These are phyloP conservation scores for Malthinus seriepunctatus DNA, from an alignment of 2,888 invertebrate species.

Conservation along the genomic window DNA sequence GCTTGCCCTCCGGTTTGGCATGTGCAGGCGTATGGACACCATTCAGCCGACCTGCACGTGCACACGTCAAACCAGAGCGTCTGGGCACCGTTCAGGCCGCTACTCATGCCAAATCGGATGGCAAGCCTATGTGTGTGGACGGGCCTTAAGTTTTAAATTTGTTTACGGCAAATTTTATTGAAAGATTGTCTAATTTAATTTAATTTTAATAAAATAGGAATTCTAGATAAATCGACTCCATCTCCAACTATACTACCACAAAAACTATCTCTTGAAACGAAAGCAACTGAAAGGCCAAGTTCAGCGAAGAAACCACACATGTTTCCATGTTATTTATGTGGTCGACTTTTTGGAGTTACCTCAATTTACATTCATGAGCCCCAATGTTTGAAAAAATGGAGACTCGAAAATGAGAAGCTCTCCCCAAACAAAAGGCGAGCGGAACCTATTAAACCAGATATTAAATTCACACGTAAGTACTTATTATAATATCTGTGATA, in stretches of 20 bases:
- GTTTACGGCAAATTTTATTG: too few species aligned
- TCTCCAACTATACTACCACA: background rate
- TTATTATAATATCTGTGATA: background rate
- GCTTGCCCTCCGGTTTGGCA: too few species aligned
- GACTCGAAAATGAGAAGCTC: slow-evolving; percentile 62
- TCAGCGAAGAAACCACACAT: slow-evolving; percentile 43
- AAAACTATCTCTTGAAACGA: background rate
- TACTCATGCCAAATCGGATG: too few species aligned
- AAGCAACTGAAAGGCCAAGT: slow-evolving; percentile 7
- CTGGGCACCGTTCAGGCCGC: too few species aligned
- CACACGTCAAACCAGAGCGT: too few species aligned
- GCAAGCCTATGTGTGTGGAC: too few species aligned
- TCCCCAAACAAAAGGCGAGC: slow-evolving; percentile 59
- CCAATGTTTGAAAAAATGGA: slow-evolving; percentile 69
- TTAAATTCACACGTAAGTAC: slow-evolving; percentile 55
- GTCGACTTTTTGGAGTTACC: slow-evolving; percentile 64
- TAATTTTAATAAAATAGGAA: too few species aligned
- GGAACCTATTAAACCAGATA: slow-evolving; percentile 62
- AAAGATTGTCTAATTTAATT: too few species aligned
- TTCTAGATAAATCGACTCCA: background rate
- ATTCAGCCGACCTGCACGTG: too few species aligned
- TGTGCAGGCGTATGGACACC: too few species aligned
- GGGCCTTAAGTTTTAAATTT: too few species aligned
- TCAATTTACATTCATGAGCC: slow-evolving; percentile 68
- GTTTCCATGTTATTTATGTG: slow-evolving; percentile 66